A percentile compares a stretch with the other conserved stretches of the same genome.
Conservation (phyloP, 2,113 vertebrate genomes). For the human region GRCh38 chr7:125823001-125823500, state of each 20-base stretch:
- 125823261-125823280: neutral
- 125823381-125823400: neutral
- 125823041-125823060: neutral
- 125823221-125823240: neutral
- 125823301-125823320: neutral
- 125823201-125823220: neutral
- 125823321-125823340: neutral
- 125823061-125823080: neutral
- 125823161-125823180: neutral
- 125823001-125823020: neutral
- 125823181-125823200: neutral
- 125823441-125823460: too few species aligned
- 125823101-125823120: neutral
- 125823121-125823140: neutral
- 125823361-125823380: neutral
- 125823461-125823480: too few species aligned
- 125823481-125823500: too few species aligned
- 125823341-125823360: neutral
- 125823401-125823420: neutral
- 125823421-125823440: neutral
- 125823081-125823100: neutral
- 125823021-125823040: neutral
- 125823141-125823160: neutral
- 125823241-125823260: neutral
- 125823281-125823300: neutral